phyloP scores from a whole-genome alignment of 2,888 invertebrate species.

The Noctuana brunneofusca region DNA sequence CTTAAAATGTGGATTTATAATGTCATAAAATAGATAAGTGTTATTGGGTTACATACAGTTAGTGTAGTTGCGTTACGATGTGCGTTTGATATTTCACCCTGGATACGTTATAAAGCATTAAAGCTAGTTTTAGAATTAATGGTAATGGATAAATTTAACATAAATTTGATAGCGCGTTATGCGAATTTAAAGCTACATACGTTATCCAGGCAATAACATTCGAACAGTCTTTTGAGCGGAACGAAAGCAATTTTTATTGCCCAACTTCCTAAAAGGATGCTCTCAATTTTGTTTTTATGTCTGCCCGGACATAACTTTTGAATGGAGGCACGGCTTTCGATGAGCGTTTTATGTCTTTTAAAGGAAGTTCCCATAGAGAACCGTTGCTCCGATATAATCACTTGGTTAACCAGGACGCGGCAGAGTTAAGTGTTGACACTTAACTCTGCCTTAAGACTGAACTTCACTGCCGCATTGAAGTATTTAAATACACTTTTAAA shows the following conservation, averaged over 20 bases:
- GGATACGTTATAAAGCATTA: conserved; percentile 3
- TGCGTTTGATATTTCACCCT: conserved; percentile 3
- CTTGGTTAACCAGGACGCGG: conserved; percentile 9
- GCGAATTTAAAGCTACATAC: conserved; percentile 33
- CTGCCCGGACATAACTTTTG: conserved; percentile 43
- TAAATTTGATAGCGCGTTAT: conserved; percentile 23
- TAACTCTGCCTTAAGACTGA: too few species aligned
- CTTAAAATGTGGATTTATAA: neutral
- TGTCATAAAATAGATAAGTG: conserved; percentile 1
- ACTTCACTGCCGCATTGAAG: neutral
- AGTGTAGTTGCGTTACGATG: neutral
- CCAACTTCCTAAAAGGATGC: conserved; percentile 42
- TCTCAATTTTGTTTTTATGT: conserved; percentile 43
- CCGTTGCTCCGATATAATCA: conserved; percentile 31
- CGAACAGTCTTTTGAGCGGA: conserved; percentile 33
- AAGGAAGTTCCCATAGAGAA: conserved; percentile 38
- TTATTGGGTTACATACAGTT: neutral
- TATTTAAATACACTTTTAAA: neutral
- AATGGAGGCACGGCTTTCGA: conserved; percentile 42
- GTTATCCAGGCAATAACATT: conserved; percentile 30
- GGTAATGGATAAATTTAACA: conserved; percentile 28
- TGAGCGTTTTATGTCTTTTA: conserved; percentile 41
- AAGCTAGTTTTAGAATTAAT: conserved; percentile 24
- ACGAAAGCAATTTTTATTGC: conserved; percentile 40
- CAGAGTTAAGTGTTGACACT: conserved; percentile 22